Evolutionary conservation across 2,888 invertebrate genomes (phyloP).

Genomic region (Andrena hattorfiana): DNA sequence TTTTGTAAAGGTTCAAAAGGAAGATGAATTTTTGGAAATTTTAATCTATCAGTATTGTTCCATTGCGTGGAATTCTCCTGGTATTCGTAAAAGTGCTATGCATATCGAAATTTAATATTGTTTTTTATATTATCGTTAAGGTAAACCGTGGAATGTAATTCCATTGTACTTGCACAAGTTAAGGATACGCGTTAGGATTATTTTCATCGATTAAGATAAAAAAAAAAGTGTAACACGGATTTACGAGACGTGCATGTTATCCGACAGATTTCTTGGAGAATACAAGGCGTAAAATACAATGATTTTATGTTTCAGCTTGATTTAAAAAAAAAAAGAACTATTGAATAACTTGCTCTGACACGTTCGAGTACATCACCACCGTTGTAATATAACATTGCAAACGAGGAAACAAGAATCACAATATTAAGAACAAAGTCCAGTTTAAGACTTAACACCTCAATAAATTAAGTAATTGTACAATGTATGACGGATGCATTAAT

Average conservation of each 20-base stretch:
- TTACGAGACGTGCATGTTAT: neutral
- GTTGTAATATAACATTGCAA: conserved; percentile 67
- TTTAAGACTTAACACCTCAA: conserved; percentile 74
- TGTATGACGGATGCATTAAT: conserved; percentile 83
- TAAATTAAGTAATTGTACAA: conserved; percentile 79
- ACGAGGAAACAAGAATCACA: conserved; percentile 59
- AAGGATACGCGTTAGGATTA: conserved; percentile 29
- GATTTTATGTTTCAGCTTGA: conserved; percentile 57
- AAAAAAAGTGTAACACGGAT: neutral
- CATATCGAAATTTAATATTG: conserved; percentile 48
- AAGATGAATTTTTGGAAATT: conserved; percentile 25
- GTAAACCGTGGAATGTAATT: conserved; percentile 39
- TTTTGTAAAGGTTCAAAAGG: conserved; percentile 39
- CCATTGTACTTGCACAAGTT: conserved; percentile 39
- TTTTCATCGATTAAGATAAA: conserved; percentile 16
- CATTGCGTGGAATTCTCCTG: conserved; percentile 36
- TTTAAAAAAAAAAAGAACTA: conserved; percentile 48
- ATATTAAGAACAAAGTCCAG: conserved; percentile 65
- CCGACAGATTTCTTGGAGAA: conserved; percentile 61
- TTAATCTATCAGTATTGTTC: conserved; percentile 32
- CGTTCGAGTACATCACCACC: conserved; percentile 60
- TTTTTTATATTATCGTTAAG: conserved; percentile 42
- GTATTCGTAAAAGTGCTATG: conserved; percentile 28
- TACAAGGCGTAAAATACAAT: conserved; percentile 46
- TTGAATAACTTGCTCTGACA: conserved; percentile 63